Evolutionary conservation across 2,888 invertebrate genomes (phyloP).

Genomic region (Drosophila macrothrix): DNA sequence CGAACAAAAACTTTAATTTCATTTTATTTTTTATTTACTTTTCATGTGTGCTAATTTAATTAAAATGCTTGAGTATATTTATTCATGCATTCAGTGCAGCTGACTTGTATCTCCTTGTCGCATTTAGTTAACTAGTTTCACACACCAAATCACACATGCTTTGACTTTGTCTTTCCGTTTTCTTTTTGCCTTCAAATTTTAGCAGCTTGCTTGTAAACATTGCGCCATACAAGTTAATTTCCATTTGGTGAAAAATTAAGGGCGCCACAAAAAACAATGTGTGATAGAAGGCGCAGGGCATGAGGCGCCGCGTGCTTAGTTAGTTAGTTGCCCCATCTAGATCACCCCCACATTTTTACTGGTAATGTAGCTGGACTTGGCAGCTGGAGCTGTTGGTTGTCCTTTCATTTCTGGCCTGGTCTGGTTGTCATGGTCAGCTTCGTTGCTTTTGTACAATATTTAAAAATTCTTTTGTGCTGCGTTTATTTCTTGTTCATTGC

Average conservation of each 20-base stretch:
- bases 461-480: constrained; percentile 60
- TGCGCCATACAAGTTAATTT: constrained; percentile 47
- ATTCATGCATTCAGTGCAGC: neutral
- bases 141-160: constrained; percentile 15
- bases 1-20: no score
- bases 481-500: constrained; percentile 25
- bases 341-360: neutral
- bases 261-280: neutral
- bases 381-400: constrained; percentile 20
- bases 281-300: neutral
- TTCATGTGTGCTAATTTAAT: neutral
- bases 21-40: neutral
- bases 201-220: constrained; percentile 32
- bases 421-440: constrained; percentile 42
- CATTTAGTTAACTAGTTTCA: constrained; percentile 49
- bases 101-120: constrained; percentile 20
- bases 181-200: neutral
- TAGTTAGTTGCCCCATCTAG: constrained; percentile 15
- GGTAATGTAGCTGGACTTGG: constrained; percentile 1
- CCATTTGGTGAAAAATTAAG: constrained; percentile 38
- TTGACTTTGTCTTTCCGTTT: neutral
- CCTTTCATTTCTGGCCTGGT: constrained; percentile 7
- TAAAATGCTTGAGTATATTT: constrained; percentile 1
- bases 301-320: constrained; percentile 33
- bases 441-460: constrained; percentile 55